These are phyloP conservation scores for Carduelis carduelis DNA, from an alignment of 2,797 vertebrate genomes.

Conservation along the genomic window DNA sequence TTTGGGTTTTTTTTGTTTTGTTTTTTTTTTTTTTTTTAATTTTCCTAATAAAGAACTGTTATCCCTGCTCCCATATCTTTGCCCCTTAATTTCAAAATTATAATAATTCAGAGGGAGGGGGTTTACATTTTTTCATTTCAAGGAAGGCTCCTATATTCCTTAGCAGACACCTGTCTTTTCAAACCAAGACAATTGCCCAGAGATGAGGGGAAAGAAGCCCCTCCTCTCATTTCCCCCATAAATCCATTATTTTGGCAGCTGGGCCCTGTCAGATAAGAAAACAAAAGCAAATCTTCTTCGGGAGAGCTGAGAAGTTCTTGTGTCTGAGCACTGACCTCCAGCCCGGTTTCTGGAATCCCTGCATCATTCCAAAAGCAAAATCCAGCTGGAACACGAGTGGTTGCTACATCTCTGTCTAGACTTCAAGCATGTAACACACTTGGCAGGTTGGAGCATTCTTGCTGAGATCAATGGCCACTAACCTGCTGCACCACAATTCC, in stretches of 20 bases:
- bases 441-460: conserved; percentile 11
- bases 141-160: neutral
- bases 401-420: conserved; percentile 40
- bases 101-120: fast-evolving
- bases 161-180: neutral
- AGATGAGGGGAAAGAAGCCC: neutral
- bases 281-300: neutral
- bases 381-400: neutral
- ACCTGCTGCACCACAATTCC: neutral
- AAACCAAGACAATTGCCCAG: neutral
- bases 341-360: neutral
- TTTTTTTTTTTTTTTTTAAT: neutral
- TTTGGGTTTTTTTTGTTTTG: no score
- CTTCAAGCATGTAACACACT: neutral
- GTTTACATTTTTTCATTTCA: neutral
- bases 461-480: neutral
- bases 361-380: neutral
- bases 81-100: neutral
- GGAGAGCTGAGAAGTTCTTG: neutral
- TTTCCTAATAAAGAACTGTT: neutral
- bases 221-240: neutral
- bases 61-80: neutral
- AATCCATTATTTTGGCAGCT: neutral
- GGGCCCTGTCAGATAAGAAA: neutral
- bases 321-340: neutral